Conservation (phyloP, 2,888 invertebrate genomes). For the Meliscaeva auricollis region DNA sequence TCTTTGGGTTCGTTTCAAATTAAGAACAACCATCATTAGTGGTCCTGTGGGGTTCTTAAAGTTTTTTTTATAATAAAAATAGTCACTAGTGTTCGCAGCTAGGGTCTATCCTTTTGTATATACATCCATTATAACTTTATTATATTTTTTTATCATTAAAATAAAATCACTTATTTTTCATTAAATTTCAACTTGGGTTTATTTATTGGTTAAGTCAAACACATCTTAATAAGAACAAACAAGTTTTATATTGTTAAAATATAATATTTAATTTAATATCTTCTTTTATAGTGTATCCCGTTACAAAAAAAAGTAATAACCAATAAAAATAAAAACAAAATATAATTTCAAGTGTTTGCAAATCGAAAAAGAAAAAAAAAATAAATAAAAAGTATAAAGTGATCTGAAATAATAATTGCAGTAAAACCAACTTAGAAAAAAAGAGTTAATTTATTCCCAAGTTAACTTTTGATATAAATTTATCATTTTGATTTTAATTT, state of each 20-base stretch:
- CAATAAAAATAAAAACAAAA: conserved; percentile 10
- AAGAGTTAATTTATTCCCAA: conserved; percentile 27
- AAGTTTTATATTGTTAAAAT: not conserved
- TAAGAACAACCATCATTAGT: too few species aligned
- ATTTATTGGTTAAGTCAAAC: not conserved
- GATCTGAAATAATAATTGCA: conserved; percentile 21
- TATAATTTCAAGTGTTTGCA: conserved; percentile 29
- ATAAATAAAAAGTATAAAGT: conserved; percentile 49
- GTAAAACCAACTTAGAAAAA: conserved; percentile 35
- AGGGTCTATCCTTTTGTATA: too few species aligned
- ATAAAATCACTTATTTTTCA: conserved; percentile 5
- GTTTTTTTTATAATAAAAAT: too few species aligned
- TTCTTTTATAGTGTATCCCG: conserved; percentile 26
- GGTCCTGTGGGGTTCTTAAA: too few species aligned
- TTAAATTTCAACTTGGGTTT: conserved; percentile 40
- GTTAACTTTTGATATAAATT: conserved; percentile 24
- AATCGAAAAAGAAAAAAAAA: not conserved
- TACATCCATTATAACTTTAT: too few species aligned
- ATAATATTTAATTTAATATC: not conserved
- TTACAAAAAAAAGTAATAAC: conserved; percentile 12
- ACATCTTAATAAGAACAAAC: not conserved
- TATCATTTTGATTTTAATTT: not conserved
- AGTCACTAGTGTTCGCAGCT: too few species aligned
- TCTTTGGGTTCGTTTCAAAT: too few species aligned
- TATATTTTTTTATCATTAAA: not conserved